Base-by-base conservation (phyloP, 2,113 vertebrate species). In the Nycticorax nycticorax region DNA sequence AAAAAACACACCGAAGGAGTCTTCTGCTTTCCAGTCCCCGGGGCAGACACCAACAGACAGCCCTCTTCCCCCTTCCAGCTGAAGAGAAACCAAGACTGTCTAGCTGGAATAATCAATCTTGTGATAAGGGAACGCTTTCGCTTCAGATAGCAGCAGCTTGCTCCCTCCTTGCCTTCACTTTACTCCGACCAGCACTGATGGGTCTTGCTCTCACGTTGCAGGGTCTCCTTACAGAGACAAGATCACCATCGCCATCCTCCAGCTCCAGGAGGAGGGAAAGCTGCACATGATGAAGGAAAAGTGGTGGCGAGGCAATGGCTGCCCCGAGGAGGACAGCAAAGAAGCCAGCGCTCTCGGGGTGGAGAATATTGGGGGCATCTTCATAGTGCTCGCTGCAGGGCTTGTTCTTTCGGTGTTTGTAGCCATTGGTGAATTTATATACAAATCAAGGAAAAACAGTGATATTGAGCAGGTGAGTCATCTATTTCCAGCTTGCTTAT, bases 241-340 rank as follows among this genome's bases (percentile, higher is more conserved):
- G 97, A 98, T 99, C 91, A 99, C 99, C 33, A 99, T 99, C 7
- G 99, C 99, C 82, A 99, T 99, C 97, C 97, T 99, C 75, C 99
- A 99, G 96, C 98, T 99, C 45, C 99, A 99, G 98, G 99, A 99
- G 88, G 99, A 99, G 88, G 99, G 99, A 16, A 99, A 99, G 92
- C 97, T 99, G 62, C 99, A 99, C 96, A 99, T 99, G 99, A 99
- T 99, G 99, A 99, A 99, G 97, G 99, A 99, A 96, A 99, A 99
- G 91, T 99, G 99, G 99, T 99, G 99, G 99, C 85, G 99, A 53
- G 99, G 99, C 8, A 99, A 99, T 1, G 99, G 99, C 66, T 99
- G 99, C 88, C 99, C 99, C 0, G 99, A 99, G 96, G 99, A 99
- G 95, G 99, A 99, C 95, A 99, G 98, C 97, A 99, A 99, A 88